Evolutionary conservation across 1,140 invertebrate genomes (phyloP), one percentile per base, ranked within the genome.

Genomic region (Drosophila ficusphila): DNA sequence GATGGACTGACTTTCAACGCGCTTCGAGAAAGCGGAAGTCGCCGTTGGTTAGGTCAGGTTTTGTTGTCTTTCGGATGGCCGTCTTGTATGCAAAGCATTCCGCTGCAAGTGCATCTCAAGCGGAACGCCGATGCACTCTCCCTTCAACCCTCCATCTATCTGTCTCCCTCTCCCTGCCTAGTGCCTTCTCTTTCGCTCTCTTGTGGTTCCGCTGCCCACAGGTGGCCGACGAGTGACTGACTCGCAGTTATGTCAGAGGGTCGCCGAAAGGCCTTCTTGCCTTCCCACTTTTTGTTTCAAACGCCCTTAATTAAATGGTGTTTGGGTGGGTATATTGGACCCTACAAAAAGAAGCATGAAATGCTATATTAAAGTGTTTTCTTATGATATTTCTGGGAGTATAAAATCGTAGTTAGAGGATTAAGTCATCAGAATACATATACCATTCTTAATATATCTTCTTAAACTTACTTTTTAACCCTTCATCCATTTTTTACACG

Each of bases 201-300:
- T n/a, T n/a, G n/a, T n/a, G n/a, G n/a, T n/a, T n/a, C n/a, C n/a
- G n/a, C n/a, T n/a, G 11, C 31, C 31, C 29, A 25, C 14, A 14
- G 34, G 27, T 29, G 46, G 62, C 73, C 46, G 81, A 86, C 68
- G 76, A 76, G 48, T 81, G 81, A 47, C 81, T 79, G 76, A 67
- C 42, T 74, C 68, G 72, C 46, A 88, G 81, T 88, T 88, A 86
- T 86, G 81, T 88, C 82, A 77, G 67, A 21, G 25, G 19, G 47
- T 29, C 31, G 23, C 21, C 19, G n/a, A 47, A 46, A 27, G 48
- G 47, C 36, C 23, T 36, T 33, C 38, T 46, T 41, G 19, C 19
- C 34, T 62, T 73, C 34, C 29, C 33, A 12, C 21, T 52, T 62
- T 62, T 53, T 49, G 34, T 39, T 39, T 62, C 18, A 19, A 34